phyloP scores from a whole-genome alignment of 2,888 invertebrate species.

The Hartigia nigra region DNA sequence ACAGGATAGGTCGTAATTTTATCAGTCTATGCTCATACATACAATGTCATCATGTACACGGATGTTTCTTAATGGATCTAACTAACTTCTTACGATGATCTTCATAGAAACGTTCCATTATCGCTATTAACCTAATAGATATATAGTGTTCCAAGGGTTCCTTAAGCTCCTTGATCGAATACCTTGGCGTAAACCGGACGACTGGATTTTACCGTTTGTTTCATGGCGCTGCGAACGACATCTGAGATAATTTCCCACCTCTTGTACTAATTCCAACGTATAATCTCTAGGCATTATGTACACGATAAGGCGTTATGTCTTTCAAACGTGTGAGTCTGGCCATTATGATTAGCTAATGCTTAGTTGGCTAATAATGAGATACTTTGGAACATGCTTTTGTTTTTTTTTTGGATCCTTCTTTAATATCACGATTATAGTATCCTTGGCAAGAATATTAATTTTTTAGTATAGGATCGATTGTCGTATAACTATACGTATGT shows the following conservation, averaged over 20 bases:
- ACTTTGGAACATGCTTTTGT: neutral
- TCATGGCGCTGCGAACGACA: slow-evolving; percentile 26
- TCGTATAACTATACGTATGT: neutral
- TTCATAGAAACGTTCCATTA: slow-evolving; percentile 49
- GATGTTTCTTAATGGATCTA: slow-evolving; percentile 8
- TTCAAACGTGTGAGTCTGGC: slow-evolving; percentile 4
- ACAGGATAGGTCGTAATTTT: neutral
- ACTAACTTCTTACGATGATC: slow-evolving; percentile 35
- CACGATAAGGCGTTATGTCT: slow-evolving; percentile 29
- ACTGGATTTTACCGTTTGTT: slow-evolving; percentile 39
- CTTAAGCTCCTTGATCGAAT: neutral
- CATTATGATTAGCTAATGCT: neutral
- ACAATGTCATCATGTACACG: neutral
- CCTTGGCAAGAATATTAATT: neutral
- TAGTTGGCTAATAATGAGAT: neutral
- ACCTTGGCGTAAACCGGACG: slow-evolving; percentile 11
- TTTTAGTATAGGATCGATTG: neutral
- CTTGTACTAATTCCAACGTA: slow-evolving; percentile 47
- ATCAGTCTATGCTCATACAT: neutral
- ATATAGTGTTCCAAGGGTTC: slow-evolving; percentile 19
- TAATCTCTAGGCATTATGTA: slow-evolving; percentile 51
- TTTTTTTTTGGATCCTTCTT: neutral
- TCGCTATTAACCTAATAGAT: slow-evolving; percentile 56
- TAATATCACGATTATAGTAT: neutral
- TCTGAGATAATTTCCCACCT: slow-evolving; percentile 30